Base-by-base conservation (phyloP, 1,140 invertebrate species). In the Drosophila ercepeae region DNA sequence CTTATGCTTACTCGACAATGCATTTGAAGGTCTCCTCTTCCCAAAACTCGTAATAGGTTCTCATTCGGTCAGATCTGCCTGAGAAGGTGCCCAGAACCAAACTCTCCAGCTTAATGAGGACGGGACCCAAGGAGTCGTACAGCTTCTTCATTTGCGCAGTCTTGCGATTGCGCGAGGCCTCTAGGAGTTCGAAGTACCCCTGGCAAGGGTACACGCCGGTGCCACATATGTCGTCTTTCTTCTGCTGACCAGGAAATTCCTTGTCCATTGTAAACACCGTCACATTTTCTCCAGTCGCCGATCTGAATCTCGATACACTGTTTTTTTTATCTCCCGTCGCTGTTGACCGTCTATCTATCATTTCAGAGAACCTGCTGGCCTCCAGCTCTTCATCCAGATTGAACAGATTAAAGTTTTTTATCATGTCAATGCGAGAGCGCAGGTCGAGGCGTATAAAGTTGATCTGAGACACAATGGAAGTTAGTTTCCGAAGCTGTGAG, bases 71-170 rank as follows among this genome's bases (percentile, higher is more conserved):
- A 1, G 94, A 94, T 48, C 91, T 92, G 1, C 95, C 95, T 0
- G 94, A 94, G 29, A 93, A 93, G 1, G 94, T 94, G 41, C 94
- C 94, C 14, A 96, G 89, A 0, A 95, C 94, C 6, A 96, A 78
- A 70, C 95, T 95, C 91, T 98, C 97, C 65, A 97, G 91, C 91
- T 97, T 98, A 49, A 94, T 95, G 1, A 98, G 90, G 41, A 97
- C 93, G 0, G 96, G 96, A 0, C 95, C 94, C 19, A 96, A 93
- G 1, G 94, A 94, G 34, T 94, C 93, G 78, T 97, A 97, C 3
- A 95, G 93, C 25, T 94, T 93, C 1, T 94, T 92, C 90, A 97
- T 93, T 5, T 93, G 89, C 1, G 93, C 93, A 9, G 95, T 91
- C 42, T 95, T 93, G 68, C 95, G 94, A 2, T 93, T 93, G 2